phyloP scores from a whole-genome alignment of 1,140 invertebrate species.

The Hirudo medicinalis region DNA sequence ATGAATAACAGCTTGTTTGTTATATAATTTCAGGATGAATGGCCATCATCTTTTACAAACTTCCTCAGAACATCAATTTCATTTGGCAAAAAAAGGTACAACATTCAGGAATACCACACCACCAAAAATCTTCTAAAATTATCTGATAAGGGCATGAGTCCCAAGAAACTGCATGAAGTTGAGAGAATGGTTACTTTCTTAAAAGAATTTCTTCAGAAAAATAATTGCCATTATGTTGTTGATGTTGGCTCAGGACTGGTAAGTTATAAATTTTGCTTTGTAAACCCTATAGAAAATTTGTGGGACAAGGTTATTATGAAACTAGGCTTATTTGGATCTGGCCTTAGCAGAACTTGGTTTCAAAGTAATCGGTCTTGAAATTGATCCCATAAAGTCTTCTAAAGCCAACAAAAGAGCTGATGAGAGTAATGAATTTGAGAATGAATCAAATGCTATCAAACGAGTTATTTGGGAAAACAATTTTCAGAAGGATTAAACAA shows the following conservation, averaged over 20 bases:
- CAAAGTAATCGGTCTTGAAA: conserved; percentile 30
- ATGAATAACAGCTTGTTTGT: not conserved
- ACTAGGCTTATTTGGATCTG: conserved; percentile 35
- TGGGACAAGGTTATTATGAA: conserved; percentile 16
- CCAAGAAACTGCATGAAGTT: conserved; percentile 34
- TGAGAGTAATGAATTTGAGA: too few relatives aligned
- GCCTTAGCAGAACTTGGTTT: conserved; percentile 28
- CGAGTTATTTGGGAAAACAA: not conserved
- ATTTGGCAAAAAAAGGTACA: conserved; percentile 21
- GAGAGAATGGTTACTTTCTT: conserved; percentile 30
- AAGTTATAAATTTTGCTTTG: conserved; percentile 26
- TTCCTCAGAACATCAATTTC: conserved; percentile 22
- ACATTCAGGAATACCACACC: conserved; percentile 3
- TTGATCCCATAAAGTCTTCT: conserved; percentile 24
- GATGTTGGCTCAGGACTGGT: conserved; percentile 45
- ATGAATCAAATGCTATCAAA: conserved; percentile 17
- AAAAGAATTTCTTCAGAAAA: conserved; percentile 24
- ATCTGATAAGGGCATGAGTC: conserved; percentile 28
- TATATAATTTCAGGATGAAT: conserved; percentile 22
- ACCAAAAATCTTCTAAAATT: conserved; percentile 18
- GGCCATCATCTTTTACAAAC: conserved; percentile 24
- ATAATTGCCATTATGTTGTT: conserved; percentile 25
- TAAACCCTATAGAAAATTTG: not conserved
- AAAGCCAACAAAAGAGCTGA: conserved; percentile 26
- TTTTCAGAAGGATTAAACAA: conserved; percentile 12